Conservation (phyloP, 1,140 invertebrate species). For the Scaptomyza hsui region DNA sequence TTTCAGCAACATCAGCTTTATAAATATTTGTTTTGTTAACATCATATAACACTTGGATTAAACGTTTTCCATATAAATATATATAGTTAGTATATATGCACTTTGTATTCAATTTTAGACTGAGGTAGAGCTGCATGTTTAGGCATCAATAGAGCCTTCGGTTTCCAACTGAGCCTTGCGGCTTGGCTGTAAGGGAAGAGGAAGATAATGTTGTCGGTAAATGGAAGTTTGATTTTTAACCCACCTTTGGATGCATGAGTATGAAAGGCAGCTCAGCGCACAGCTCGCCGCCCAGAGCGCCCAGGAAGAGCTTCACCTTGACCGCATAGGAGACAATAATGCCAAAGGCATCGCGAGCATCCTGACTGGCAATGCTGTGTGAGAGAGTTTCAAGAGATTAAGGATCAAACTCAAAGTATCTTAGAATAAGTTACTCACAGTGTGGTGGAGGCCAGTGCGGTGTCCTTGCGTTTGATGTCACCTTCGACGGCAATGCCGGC, state of each 20-base stretch:
- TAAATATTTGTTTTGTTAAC: slow-evolving; percentile 12
- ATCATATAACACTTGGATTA: slow-evolving; percentile 37
- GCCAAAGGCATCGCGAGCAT: slow-evolving; percentile 93
- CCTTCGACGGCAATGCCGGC: slow-evolving; percentile 98
- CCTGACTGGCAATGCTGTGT: slow-evolving; percentile 90
- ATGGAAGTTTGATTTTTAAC: background rate
- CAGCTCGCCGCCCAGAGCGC: slow-evolving; percentile 96
- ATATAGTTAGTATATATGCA: slow-evolving; percentile 24
- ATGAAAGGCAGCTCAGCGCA: slow-evolving; percentile 98
- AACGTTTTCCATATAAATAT: slow-evolving; percentile 31
- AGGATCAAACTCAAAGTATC: background rate
- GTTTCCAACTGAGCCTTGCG: slow-evolving; percentile 74
- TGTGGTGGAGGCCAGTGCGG: slow-evolving; percentile 97
- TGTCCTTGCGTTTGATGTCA: slow-evolving; percentile 92
- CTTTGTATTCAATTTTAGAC: slow-evolving; percentile 42
- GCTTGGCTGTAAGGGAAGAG: slow-evolving; percentile 57
- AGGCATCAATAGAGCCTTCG: slow-evolving; percentile 67
- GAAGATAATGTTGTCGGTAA: background rate
- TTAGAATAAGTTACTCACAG: slow-evolving; percentile 87
- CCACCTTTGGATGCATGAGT: slow-evolving; percentile 96
- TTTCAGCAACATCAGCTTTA: slow-evolving; percentile 77
- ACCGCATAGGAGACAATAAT: slow-evolving; percentile 95
- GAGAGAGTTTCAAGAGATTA: slow-evolving; percentile 50
- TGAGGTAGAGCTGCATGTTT: slow-evolving; percentile 56
- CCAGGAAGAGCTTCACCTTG: slow-evolving; percentile 97